phyloP scores from a whole-genome alignment of 2,888 invertebrate species.

The Rhyacophila evoluta region DNA sequence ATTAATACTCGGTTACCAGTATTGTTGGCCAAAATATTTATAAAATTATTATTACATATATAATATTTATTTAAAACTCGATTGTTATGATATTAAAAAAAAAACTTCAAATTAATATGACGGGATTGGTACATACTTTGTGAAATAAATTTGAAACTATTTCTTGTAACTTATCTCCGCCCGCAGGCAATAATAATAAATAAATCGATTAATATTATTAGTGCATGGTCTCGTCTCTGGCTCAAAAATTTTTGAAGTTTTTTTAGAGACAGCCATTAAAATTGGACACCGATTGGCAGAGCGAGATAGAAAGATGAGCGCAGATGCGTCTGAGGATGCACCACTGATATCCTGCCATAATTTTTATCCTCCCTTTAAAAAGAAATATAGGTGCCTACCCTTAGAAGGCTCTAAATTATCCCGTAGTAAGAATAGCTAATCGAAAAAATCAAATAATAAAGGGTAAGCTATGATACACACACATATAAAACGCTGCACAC shows the following conservation, averaged over 20 bases:
- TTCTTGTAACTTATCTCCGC: too few species aligned
- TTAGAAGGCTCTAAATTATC: constrained; percentile 20
- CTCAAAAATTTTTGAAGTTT: not conserved
- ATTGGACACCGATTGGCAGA: not conserved
- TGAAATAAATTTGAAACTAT: too few species aligned
- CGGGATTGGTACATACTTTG: too few species aligned
- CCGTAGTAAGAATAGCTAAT: constrained; percentile 26
- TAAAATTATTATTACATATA: too few species aligned
- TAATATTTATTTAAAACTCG: too few species aligned
- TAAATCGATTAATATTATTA: not conserved
- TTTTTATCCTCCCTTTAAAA: constrained; percentile 14
- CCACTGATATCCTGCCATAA: not conserved
- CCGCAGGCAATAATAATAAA: too few species aligned
- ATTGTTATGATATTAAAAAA: too few species aligned
- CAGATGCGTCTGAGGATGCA: constrained; percentile 11
- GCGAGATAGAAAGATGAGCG: not conserved
- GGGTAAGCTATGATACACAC: constrained; percentile 7
- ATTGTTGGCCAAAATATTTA: too few species aligned
- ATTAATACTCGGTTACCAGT: too few species aligned
- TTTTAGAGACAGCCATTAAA: not conserved
- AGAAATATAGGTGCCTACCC: constrained; percentile 6
- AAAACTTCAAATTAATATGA: too few species aligned
- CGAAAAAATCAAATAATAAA: constrained; percentile 38
- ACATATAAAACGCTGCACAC: not conserved
- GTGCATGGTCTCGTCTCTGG: not conserved